Percentiles rank a stretch among this genome's conserved stretches.
phyloP scores from a whole-genome alignment of 2,888 invertebrate genomes.

The Macaria notata region DNA sequence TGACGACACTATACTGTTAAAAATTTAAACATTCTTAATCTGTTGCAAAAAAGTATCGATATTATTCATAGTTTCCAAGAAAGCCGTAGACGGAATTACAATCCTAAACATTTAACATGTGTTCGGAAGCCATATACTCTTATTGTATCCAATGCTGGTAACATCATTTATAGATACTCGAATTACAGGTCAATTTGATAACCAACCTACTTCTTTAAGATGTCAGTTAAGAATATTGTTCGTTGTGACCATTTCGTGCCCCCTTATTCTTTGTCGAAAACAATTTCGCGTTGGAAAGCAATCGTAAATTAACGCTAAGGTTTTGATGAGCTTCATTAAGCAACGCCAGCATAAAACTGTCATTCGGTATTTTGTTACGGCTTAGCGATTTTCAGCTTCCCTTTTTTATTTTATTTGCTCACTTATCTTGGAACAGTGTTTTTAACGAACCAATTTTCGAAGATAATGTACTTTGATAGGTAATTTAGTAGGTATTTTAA shows the following conservation, averaged over 20 bases:
- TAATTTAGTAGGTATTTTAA: no score
- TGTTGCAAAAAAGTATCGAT: conserved; percentile 1
- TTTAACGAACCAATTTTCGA: background rate
- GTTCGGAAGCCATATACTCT: no score
- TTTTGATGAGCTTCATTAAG: conserved; percentile 22
- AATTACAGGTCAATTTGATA: no score
- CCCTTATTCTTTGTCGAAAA: conserved; percentile 11
- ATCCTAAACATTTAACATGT: no score
- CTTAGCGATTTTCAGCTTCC: conserved; percentile 9
- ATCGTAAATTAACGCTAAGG: conserved; percentile 16
- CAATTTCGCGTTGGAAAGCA: conserved; percentile 12
- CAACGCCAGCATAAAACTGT: conserved; percentile 20
- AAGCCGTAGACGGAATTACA: no score
- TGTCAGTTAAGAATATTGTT: background rate
- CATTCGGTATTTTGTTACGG: conserved; percentile 15
- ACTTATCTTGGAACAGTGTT: background rate
- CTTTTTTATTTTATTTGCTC: background rate
- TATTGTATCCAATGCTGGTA: no score
- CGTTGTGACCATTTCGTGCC: conserved; percentile 13
- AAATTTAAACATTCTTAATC: no score
- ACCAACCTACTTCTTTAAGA: no score
- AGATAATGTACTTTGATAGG: no score
- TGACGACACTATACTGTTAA: no score
- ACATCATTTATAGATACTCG: no score
- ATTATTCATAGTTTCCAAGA: background rate